These are phyloP conservation scores for Equus przewalskii DNA, from an alignment of 2,113 vertebrate species.

Conservation along the genomic window DNA sequence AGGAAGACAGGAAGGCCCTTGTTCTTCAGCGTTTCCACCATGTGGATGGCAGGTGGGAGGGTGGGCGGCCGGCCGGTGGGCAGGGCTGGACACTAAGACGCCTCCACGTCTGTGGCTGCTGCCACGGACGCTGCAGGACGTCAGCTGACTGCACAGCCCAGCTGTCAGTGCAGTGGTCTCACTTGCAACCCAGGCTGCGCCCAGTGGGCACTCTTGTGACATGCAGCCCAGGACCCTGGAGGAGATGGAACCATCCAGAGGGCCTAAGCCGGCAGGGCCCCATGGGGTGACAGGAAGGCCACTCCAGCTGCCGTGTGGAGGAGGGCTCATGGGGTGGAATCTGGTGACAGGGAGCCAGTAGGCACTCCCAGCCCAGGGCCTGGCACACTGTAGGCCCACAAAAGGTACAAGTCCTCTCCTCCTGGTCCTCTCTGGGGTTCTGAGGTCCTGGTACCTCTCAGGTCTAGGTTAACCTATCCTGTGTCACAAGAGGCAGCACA, in stretches of 20 bases:
- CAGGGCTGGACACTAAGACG: neutral
- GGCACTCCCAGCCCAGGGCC: neutral
- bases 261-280: neutral
- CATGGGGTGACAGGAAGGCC: neutral
- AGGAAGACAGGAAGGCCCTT: constrained; percentile 77
- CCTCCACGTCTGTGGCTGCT: neutral
- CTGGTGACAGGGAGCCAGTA: neutral
- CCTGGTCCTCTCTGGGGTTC: neutral
- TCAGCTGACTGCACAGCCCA: neutral
- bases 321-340: neutral
- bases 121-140: neutral
- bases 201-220: accelerated
- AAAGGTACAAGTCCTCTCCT: neutral
- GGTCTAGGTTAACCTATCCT: neutral
- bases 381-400: neutral
- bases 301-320: neutral
- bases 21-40: constrained; percentile 84
- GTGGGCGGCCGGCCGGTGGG: neutral
- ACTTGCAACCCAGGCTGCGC: neutral
- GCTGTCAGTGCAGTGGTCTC: neutral
- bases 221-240: neutral
- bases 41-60: constrained; percentile 78
- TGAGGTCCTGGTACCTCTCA: neutral
- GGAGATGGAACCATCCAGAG: neutral
- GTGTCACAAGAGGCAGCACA: neutral